Conservation (phyloP, 2,113 vertebrate genomes). For the Jaculus jaculus region DNA sequence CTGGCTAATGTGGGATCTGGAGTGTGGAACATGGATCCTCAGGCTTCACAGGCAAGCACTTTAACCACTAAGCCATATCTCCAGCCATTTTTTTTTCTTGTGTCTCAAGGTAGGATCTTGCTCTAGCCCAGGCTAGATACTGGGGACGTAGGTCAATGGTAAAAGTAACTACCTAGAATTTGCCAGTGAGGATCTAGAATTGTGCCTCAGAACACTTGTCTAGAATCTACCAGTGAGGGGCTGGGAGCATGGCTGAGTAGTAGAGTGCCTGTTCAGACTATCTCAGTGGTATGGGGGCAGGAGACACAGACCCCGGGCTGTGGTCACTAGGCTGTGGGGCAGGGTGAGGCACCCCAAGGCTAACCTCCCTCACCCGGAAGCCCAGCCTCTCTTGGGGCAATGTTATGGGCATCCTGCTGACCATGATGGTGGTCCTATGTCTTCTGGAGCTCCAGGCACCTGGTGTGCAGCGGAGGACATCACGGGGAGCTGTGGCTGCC, state of each 20-base stretch:
- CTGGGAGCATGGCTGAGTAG: background rate
- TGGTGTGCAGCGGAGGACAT: background rate
- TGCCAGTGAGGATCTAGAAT: too few species aligned
- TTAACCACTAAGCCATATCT: too few species aligned
- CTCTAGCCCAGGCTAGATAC: too few species aligned
- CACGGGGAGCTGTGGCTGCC: rapidly evolving
- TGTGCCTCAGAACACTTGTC: too few species aligned
- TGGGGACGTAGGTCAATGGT: too few species aligned
- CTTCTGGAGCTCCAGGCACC: background rate
- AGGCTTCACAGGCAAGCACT: too few species aligned
- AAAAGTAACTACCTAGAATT: too few species aligned
- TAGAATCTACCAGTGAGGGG: too few species aligned
- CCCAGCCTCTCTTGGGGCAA: background rate
- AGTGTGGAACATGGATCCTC: too few species aligned
- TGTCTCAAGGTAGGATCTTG: too few species aligned
- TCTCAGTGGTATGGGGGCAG: background rate
- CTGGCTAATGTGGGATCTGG: too few species aligned
- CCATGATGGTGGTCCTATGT: rapidly evolving
- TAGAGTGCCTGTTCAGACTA: background rate
- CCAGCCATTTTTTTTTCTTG: too few species aligned
- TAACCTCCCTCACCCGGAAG: background rate
- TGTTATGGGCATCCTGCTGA: background rate
- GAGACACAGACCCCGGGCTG: background rate
- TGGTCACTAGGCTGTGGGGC: rapidly evolving
- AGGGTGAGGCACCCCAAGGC: background rate